Evolutionary conservation across 2,888 invertebrate species (phyloP), one percentile per base, ranked within the genome.

Genomic region (Parasteatoda lunata): DNA sequence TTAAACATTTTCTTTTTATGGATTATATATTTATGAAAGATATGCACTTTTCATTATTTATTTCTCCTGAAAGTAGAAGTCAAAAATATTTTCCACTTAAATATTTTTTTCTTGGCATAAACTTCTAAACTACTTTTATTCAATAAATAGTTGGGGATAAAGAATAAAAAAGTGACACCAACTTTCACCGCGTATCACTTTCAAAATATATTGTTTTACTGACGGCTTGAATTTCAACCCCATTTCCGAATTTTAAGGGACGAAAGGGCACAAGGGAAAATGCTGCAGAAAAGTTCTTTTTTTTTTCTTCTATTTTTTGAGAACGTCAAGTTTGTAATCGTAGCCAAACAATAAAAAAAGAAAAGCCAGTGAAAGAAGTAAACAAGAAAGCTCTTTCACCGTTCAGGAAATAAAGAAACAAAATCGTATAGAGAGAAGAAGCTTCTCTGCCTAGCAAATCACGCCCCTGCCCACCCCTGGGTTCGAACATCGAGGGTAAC

Each of bases 401-500:
- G 45, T 68, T 15, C 59, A 45, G 66, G 4, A 9, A 68, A 45
- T n/a, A 15, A 15, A 68, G 15, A 45, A 15, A 15, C 13, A 68
- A 68, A 68, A 9, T 15, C 13, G 66, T 5, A 30, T 30, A 68
- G 45, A 30, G 66, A 45, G 15, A 15, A 15, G 9, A n/a, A 75
- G 5, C 30, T 76, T 65, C 13, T 15, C 52, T 11, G 48, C 30
- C 15, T 49, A 15, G 15, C 65, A 48, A 76, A 76, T 65, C 64
- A 30, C 30, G 30, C 30, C 30, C 30, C 30, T 30, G 30, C 30
- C 30, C 15, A n/a, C 45, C 66, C 66, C 66, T 5, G 9, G 59
- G 51, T 45, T n/a, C 68, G 52, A 69, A 48, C 70, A 59, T 78
- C 51, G 59, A 71, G 13, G 15, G 51, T 71, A 79, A 71, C 71